phyloP scores from a whole-genome alignment of 2,113 vertebrate genomes.

The Tamias sibiricus region DNA sequence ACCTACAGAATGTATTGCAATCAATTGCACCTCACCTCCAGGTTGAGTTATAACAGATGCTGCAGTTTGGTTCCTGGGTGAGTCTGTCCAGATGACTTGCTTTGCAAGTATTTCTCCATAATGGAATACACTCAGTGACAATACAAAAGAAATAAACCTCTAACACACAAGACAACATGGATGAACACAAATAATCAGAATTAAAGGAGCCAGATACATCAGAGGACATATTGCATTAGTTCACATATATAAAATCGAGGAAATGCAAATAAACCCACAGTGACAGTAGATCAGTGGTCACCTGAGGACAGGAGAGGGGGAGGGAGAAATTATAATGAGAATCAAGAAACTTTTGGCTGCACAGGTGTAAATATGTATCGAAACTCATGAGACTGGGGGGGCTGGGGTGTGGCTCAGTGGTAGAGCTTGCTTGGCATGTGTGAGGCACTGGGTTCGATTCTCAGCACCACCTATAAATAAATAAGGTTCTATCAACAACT shows the following conservation, averaged over 20 bases:
- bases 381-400: background rate
- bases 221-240: background rate
- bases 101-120: slow-evolving; percentile 16
- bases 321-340: background rate
- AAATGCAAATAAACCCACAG: background rate
- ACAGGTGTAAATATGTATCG: background rate
- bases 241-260: background rate
- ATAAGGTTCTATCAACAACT: too few species aligned
- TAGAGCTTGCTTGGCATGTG: too few species aligned
- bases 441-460: too few species aligned
- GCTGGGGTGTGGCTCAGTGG: too few species aligned
- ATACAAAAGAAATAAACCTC: background rate
- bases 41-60: background rate
- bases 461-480: too few species aligned
- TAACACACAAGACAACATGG: background rate
- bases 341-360: slow-evolving; percentile 21
- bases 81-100: background rate
- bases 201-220: background rate
- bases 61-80: background rate
- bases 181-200: background rate
- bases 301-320: background rate
- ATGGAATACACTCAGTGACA: background rate
- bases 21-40: background rate
- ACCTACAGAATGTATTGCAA: background rate
- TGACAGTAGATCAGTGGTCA: background rate